phyloP scores from a whole-genome alignment of 2,113 vertebrate genomes.

The Chloropsis hardwickii region DNA sequence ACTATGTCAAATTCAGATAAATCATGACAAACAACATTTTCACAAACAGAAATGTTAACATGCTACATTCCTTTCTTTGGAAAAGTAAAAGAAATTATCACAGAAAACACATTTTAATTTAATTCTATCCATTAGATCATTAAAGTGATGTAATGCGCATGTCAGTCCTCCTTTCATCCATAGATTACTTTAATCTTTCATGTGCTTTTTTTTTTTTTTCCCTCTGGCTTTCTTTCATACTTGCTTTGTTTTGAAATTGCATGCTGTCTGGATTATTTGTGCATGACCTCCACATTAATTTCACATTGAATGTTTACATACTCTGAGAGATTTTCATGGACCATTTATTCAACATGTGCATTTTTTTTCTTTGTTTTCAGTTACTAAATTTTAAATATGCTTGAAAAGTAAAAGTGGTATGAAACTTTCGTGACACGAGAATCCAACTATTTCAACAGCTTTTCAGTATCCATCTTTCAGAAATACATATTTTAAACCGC shows the following conservation, averaged over 20 bases:
- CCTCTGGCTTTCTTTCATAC: conserved; percentile 60
- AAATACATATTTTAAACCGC: background rate
- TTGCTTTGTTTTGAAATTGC: conserved; percentile 68
- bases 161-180: conserved; percentile 21
- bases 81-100: conserved; percentile 61
- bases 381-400: conserved; percentile 79
- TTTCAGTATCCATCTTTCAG: background rate
- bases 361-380: conserved; percentile 73
- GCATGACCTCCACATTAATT: conserved; percentile 72
- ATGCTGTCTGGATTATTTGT: conserved; percentile 66
- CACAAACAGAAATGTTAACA: conserved; percentile 67
- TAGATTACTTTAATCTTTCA: conserved; percentile 17
- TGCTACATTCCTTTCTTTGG: conserved; percentile 62
- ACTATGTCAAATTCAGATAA: conserved; percentile 44
- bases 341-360: conserved; percentile 71
- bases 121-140: conserved; percentile 52
- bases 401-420: conserved; percentile 83
- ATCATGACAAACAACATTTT: conserved; percentile 60
- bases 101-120: conserved; percentile 69
- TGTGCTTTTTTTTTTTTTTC: conserved; percentile 8
- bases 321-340: conserved; percentile 38
- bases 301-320: conserved; percentile 65
- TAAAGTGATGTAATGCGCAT: conserved; percentile 55
- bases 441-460: background rate
- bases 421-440: conserved; percentile 79